phyloP scores from a whole-genome alignment of 2,113 vertebrate species.

The Pheucticus melanocephalus region DNA sequence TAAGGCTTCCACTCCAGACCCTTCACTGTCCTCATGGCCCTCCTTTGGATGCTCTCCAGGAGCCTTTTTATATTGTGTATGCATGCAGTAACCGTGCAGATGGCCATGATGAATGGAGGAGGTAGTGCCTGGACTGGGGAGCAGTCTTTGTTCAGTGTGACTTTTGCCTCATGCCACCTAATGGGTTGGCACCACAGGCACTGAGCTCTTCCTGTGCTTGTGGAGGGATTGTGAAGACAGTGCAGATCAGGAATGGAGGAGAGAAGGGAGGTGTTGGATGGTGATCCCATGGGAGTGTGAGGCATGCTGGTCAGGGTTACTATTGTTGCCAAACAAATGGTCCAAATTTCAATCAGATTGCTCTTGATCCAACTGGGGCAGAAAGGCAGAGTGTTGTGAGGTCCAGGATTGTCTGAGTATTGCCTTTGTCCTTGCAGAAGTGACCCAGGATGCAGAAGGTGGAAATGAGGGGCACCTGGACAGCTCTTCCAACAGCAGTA shows the following conservation, averaged over 20 bases:
- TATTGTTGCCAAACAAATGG: background rate
- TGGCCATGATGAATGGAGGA: background rate
- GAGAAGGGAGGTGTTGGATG: background rate
- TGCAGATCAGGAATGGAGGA: background rate
- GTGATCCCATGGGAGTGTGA: accelerated
- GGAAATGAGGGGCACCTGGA: background rate
- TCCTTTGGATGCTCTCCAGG: background rate
- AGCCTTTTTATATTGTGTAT: background rate
- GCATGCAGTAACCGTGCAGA: background rate
- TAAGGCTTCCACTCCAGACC: background rate
- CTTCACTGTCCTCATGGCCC: background rate
- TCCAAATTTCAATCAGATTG: background rate
- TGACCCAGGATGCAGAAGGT: background rate
- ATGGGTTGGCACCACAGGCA: accelerated
- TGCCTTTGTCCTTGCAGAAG: background rate
- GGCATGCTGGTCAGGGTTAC: background rate
- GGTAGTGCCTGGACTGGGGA: background rate
- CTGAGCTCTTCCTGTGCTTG: background rate
- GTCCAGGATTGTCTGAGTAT: background rate
- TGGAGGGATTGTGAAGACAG: background rate
- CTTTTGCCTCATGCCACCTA: background rate
- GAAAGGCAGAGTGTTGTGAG: background rate
- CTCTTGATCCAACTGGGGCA: background rate
- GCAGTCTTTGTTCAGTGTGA: background rate
- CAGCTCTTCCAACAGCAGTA: background rate